Evolutionary conservation across 1,140 invertebrate genomes (phyloP).

Genomic region (Heliothis subflexa): DNA sequence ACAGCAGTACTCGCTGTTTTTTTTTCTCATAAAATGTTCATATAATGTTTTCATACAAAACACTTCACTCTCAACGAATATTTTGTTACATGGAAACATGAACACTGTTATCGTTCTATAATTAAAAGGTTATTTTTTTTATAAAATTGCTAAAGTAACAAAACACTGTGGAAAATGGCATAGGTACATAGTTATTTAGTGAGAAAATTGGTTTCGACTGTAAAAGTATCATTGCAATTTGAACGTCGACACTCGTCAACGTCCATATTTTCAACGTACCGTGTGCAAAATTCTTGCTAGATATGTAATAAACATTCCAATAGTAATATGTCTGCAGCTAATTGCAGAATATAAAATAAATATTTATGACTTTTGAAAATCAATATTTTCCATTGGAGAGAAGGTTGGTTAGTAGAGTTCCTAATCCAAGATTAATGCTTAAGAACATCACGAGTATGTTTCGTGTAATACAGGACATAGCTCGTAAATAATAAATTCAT

Average conservation of each 20-base stretch:
- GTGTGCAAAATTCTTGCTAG: conserved; percentile 27
- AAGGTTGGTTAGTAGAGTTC: no score
- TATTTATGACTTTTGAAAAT: neutral
- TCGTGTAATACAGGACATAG: no score
- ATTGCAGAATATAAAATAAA: conserved; percentile 1
- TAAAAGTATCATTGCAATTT: neutral
- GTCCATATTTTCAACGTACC: conserved; percentile 12
- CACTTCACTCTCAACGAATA: neutral
- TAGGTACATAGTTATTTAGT: neutral
- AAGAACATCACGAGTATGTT: neutral
- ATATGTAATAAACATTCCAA: conserved; percentile 17
- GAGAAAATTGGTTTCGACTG: neutral
- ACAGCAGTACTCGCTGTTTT: neutral
- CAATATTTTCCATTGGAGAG: no score
- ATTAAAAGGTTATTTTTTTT: neutral
- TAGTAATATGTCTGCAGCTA: neutral
- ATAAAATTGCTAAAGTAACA: neutral
- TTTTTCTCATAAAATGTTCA: neutral
- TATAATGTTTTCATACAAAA: neutral
- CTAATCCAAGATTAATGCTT: no score
- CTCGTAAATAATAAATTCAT: no score
- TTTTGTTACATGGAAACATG: neutral
- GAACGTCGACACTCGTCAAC: neutral
- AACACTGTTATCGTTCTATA: neutral
- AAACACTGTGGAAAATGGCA: neutral